A percentile compares a stretch with the other conserved stretches of the same genome.
These are phyloP conservation scores for Cryptomyrus ogoouensis DNA, from an alignment of 2,113 vertebrate genomes.

Conservation along the genomic window DNA sequence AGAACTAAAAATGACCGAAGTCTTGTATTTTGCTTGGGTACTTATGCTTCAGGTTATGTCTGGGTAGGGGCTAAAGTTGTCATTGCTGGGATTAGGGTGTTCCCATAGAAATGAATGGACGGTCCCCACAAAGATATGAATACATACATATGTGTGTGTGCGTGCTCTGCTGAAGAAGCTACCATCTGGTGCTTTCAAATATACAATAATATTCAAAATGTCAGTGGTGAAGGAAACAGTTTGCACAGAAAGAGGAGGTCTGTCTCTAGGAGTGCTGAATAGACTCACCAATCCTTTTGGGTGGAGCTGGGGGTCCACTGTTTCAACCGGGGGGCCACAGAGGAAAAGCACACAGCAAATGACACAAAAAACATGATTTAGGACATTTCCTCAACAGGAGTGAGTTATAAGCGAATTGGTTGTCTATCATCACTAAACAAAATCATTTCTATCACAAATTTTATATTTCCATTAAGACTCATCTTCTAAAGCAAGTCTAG, in stretches of 20 bases:
- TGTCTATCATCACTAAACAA: neutral
- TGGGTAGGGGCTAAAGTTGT: neutral
- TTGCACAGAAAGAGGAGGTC: neutral
- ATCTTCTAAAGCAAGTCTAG: neutral
- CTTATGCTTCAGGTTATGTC: neutral
- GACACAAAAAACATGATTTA: neutral
- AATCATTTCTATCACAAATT: neutral
- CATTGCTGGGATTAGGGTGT: neutral
- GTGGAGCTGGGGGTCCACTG: constrained; percentile 46
- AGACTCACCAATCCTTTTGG: constrained; percentile 49
- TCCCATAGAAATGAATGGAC: neutral
- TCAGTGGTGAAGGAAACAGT: neutral
- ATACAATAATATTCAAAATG: neutral
- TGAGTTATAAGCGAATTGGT: neutral
- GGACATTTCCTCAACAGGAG: neutral
- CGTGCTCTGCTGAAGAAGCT: neutral
- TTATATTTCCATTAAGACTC: neutral
- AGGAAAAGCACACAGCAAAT: neutral
- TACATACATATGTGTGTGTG: neutral
- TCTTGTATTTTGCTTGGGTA: neutral
- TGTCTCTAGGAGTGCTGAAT: neutral
- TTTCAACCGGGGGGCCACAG: constrained; percentile 14
- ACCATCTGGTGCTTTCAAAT: neutral
- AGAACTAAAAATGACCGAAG: neutral
- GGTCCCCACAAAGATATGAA: neutral